A percentile compares a stretch with the other conserved stretches of the same genome.
phyloP scores from a whole-genome alignment of 2,113 vertebrate genomes.

The Jaculus jaculus region DNA sequence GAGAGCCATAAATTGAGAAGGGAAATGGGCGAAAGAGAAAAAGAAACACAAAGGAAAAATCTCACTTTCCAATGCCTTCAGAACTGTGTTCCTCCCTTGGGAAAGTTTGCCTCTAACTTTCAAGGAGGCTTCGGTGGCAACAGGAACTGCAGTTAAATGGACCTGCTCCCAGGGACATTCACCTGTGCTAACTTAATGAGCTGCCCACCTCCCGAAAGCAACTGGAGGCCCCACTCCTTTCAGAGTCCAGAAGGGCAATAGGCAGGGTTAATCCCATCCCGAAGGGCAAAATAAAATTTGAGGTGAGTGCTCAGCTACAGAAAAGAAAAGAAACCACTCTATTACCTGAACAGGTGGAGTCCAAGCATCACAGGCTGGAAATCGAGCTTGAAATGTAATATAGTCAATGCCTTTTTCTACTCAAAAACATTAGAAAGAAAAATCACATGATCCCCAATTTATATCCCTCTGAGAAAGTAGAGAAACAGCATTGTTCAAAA shows the following conservation, averaged over 20 bases:
- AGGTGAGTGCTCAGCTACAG: neutral
- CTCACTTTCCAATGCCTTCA: neutral
- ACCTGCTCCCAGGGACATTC: neutral
- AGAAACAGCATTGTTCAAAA: neutral
- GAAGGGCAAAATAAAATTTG: neutral
- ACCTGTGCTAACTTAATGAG: neutral
- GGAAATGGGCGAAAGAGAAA: neutral
- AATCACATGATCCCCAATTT: neutral
- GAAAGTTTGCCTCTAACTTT: neutral
- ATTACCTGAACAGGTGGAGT: neutral
- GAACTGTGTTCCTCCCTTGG: neutral
- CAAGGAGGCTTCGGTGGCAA: neutral
- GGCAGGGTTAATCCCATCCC: neutral
- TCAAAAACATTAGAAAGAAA: conserved; percentile 25
- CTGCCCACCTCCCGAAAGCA: neutral
- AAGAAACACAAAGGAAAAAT: neutral
- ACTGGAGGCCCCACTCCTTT: neutral
- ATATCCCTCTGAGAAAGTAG: conserved; percentile 20
- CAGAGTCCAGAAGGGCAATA: neutral
- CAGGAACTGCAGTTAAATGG: neutral
- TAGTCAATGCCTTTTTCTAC: neutral
- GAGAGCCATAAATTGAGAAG: neutral
- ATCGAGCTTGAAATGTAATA: neutral
- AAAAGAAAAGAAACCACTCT: neutral
- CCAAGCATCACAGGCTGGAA: neutral